phyloP scores from a whole-genome alignment of 2,113 vertebrate species.

The Amazona guildingii region DNA sequence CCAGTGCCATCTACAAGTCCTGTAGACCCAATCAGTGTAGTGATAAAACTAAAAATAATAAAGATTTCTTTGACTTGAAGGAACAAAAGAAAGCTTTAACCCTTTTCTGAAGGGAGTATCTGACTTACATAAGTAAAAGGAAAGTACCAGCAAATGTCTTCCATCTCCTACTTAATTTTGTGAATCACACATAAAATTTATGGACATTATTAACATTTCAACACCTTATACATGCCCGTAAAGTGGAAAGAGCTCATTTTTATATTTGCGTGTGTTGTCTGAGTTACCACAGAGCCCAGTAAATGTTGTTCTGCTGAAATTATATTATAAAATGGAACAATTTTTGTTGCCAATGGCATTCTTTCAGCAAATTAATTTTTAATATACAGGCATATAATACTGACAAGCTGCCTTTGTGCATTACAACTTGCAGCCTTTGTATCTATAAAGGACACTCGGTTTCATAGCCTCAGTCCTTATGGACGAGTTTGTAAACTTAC shows the following conservation, averaged over 20 bases:
- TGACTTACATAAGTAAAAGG: neutral
- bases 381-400: neutral
- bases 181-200: neutral
- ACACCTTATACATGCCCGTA: neutral
- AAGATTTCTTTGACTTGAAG: neutral
- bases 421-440: neutral
- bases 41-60: neutral
- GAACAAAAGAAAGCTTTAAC: neutral
- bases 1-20: neutral
- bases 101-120: neutral
- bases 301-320: neutral
- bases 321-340: neutral
- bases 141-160: neutral
- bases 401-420: neutral
- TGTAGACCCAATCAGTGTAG: neutral
- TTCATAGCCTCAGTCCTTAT: neutral
- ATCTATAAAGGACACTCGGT: neutral
- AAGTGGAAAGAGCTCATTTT: neutral
- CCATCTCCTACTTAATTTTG: neutral
- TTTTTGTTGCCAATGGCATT: neutral
- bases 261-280: neutral
- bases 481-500: neutral
- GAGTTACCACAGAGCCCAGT: neutral
- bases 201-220: neutral
- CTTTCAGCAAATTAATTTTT: constrained; percentile 14